phyloP scores from a whole-genome alignment of 1,140 invertebrate species.

The Piezodorus guildinii region DNA sequence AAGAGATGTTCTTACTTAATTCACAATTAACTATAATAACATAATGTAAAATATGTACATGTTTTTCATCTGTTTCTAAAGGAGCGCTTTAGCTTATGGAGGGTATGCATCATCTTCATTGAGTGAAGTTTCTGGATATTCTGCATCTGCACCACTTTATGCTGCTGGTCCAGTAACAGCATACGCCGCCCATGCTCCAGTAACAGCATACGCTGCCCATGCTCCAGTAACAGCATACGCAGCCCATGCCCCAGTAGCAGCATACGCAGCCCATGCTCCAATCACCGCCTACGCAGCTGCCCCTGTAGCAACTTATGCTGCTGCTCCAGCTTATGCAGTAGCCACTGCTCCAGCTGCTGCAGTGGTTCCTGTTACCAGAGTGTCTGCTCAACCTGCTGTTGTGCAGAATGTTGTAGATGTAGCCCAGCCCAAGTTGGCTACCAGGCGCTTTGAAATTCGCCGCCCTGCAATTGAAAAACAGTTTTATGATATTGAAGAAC shows the following conservation, averaged over 20 bases:
- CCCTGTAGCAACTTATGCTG: background rate
- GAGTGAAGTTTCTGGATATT: no score
- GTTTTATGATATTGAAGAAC: slow-evolving; percentile 53
- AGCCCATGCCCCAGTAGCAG: slow-evolving; percentile 6
- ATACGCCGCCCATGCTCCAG: background rate
- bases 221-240: slow-evolving; percentile 7
- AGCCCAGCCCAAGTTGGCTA: slow-evolving; percentile 40
- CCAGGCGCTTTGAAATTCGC: slow-evolving; percentile 41
- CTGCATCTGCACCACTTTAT: no score
- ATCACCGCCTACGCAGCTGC: background rate
- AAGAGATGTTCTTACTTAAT: no score
- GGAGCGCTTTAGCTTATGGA: no score
- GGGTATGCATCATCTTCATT: no score
- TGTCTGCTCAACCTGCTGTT: slow-evolving; percentile 39
- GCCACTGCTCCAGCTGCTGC: slow-evolving; percentile 36
- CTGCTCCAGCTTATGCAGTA: background rate
- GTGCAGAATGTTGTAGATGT: slow-evolving; percentile 43
- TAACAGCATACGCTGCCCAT: background rate
- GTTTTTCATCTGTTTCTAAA: no score
- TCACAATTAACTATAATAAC: no score
- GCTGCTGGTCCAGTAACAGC: background rate
- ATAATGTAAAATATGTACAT: no score
- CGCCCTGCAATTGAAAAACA: slow-evolving; percentile 52
- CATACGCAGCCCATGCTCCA: background rate
- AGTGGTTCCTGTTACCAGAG: slow-evolving; percentile 40